These are phyloP conservation scores for Platichthys stellatus DNA, from an alignment of 2,113 vertebrate species.

Conservation along the genomic window DNA sequence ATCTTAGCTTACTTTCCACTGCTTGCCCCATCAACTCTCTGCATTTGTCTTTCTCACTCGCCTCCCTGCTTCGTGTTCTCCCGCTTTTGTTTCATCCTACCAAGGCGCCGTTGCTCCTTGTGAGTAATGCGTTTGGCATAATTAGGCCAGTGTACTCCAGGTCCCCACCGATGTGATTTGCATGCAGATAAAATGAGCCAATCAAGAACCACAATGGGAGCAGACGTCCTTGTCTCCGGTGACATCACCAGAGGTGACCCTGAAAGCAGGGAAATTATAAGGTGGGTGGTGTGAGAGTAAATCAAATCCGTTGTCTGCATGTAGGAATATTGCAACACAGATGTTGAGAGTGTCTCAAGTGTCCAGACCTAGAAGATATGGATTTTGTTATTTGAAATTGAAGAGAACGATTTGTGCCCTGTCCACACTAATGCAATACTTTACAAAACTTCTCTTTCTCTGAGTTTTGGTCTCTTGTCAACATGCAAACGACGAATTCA, in stretches of 20 bases:
- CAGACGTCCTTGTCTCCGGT: slow-evolving; percentile 69
- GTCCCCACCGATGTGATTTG: slow-evolving; percentile 63
- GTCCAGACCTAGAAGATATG: neutral
- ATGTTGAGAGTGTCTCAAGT: neutral
- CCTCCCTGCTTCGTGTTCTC: slow-evolving; percentile 4
- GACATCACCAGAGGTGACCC: slow-evolving; percentile 74
- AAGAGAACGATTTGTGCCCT: neutral
- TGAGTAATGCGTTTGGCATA: slow-evolving; percentile 73
- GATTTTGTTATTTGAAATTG: neutral
- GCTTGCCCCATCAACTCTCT: slow-evolving; percentile 1
- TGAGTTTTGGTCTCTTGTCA: neutral
- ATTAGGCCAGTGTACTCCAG: slow-evolving; percentile 66
- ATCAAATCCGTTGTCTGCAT: slow-evolving; percentile 29
- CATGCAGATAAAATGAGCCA: slow-evolving; percentile 62
- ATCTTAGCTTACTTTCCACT: slow-evolving; percentile 39
- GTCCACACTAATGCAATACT: neutral
- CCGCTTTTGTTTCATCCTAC: slow-evolving; percentile 37
- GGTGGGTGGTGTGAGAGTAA: slow-evolving; percentile 30
- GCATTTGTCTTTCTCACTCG: slow-evolving; percentile 13
- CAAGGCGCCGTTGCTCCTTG: slow-evolving; percentile 39
- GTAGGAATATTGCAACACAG: slow-evolving; percentile 17
- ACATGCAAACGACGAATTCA: too few species aligned
- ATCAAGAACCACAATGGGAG: slow-evolving; percentile 42
- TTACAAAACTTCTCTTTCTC: neutral
- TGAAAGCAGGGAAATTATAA: slow-evolving; percentile 55